Base-by-base conservation (phyloP, 2,888 invertebrate species). In the Gnatocerus cornutus region DNA sequence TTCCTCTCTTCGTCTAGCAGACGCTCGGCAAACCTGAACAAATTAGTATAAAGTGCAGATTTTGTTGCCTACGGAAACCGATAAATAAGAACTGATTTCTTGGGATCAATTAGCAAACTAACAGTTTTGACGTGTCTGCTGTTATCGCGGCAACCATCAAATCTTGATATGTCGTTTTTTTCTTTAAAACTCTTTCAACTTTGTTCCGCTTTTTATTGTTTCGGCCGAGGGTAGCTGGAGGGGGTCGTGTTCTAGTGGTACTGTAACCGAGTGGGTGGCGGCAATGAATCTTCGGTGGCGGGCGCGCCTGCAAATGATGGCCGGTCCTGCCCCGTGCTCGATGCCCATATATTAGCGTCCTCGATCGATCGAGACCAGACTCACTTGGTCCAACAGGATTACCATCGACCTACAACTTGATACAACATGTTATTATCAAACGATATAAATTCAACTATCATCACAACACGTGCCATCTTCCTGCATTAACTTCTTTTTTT, bases 251-350 rank as follows among this genome's bases (percentile, higher is more conserved):
- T 68, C 55, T 65, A 55, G 61, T 70, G 66, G 73, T 67, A 70
- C 68, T 72, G 72, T 73, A 71, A 70, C 73, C 71, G 69, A 64
- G 53, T 63, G 58, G 71, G 67, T 65, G 64, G 71, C 67, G 43
- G 71, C 68, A 71, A 71, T 71, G 71, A 71, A 71, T 71, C 71
- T 71, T 71, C 71, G 65, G 59, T 46, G 68, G 68, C 63, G 71
- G 71, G 58, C 63, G 68, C 71, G 71, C 78, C 80, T 82, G 82
- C 81, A 80, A 80, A 80, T 81, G 82, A 82, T 80, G 78, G 80
- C 77, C 79, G 77, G 78, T 76, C 73, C 79, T 76, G 78, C 77
- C 78, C 80, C 76, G 74, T 76, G 76, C 75, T 76, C 74, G 73
- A 76, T 77, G 78, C 77, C 78, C 82, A 80, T 81, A 82, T 79